Percentiles rank a stretch among this genome's conserved stretches.
These are phyloP conservation scores for Mythimna ferrago DNA, from an alignment of 2,888 invertebrate genomes.

Conservation along the genomic window DNA sequence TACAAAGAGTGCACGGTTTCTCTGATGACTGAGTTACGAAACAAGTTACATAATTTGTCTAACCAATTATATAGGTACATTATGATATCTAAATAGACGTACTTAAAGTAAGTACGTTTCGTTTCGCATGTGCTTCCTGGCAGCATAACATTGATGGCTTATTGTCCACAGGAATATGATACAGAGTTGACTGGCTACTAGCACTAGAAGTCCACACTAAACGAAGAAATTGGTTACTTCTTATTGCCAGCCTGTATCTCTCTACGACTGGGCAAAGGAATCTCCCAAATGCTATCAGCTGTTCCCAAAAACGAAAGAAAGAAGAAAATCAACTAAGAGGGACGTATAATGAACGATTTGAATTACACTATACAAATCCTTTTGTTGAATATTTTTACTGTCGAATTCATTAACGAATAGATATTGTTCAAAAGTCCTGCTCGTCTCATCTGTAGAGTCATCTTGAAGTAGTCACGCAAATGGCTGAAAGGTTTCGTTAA, in stretches of 20 bases:
- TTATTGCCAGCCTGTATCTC: neutral
- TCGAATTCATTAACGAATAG: neutral
- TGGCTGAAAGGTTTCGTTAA: constrained; percentile 12
- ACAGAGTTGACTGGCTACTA: too few species aligned
- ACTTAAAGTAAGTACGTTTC: too few species aligned
- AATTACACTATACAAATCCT: neutral
- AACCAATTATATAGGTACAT: neutral
- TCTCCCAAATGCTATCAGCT: neutral
- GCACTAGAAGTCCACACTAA: too few species aligned
- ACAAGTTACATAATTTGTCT: neutral
- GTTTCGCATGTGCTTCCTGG: too few species aligned
- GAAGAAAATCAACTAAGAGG: neutral
- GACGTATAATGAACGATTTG: neutral
- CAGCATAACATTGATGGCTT: too few species aligned
- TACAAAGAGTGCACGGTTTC: neutral
- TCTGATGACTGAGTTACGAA: neutral
- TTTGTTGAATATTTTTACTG: neutral
- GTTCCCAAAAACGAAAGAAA: neutral
- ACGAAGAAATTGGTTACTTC: too few species aligned
- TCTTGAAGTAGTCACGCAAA: constrained; percentile 1
- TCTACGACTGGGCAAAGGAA: neutral
- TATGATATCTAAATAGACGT: neutral
- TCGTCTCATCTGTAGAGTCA: neutral
- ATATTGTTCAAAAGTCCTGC: neutral
- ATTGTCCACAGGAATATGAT: too few species aligned